Evolutionary conservation across 2,888 invertebrate species (phyloP), one percentile per base, ranked within the genome.

Genomic region (Pecten maximus): DNA sequence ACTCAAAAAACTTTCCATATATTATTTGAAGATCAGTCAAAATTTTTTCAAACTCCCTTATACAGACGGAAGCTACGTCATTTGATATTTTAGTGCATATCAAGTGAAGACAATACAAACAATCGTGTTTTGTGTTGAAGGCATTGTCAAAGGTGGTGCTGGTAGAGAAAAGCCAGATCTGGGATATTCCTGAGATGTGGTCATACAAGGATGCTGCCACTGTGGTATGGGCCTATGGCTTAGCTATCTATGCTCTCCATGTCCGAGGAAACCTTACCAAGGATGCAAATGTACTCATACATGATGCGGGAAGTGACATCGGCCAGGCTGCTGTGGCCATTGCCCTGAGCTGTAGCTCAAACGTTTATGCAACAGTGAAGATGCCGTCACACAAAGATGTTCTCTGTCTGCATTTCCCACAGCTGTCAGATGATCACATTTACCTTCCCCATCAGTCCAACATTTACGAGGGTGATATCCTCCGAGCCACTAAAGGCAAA

Each of bases 321-420:
- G 99, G 99, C 19, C 99, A 99, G 97, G 99, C 99, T 1, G 99
- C 99, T 92, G 99, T 99, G 95, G 97, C 98, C n/a, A 98, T 99
- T 95, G 99, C 99, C 90, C 97, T 99, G 89, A 98, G 98, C 96
- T 98, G 98, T 97, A 99, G 99, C 89, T 98, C 99, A 97, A 98
- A 97, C 88, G 96, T 96, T 15, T 95, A 94, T 92, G 98, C 99
- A 23, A 99, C 99, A 0, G 99, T 99, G 90, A 98, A 97, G 90
- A 98, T 98, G 91, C 97, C 98, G 93, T 98, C 98, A 92, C 99
- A 99, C 97, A 97, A 98, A 92, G 98, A 98, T 91, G 99, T 98
- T 28, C 48, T 92, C 6, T 44, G 86, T 50, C 40, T 40, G 19
- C 88, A 60, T 50, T 89, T 54, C 87, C 88, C 88, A 87, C 19